Percentiles rank a stretch among this genome's conserved stretches.
These are phyloP conservation scores for Arion vulgaris DNA, from an alignment of 1,140 invertebrate genomes.

Conservation along the genomic window DNA sequence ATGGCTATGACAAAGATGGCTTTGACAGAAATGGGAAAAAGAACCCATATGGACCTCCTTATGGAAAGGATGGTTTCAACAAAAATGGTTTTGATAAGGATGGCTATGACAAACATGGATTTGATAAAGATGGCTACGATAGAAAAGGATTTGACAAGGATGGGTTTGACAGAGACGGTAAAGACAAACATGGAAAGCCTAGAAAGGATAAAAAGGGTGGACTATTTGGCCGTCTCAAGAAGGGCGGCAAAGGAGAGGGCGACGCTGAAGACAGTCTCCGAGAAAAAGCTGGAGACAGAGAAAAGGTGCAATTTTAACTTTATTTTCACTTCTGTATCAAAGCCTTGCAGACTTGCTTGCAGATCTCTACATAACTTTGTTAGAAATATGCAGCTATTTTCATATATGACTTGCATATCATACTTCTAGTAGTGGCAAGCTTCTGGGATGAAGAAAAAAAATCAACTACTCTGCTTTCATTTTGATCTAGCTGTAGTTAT, in stretches of 20 bases:
- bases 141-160: neutral
- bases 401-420: neutral
- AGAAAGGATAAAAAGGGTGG: constrained; percentile 32
- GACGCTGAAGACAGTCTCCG: neutral
- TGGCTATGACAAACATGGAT: constrained; percentile 4
- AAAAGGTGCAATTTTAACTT: constrained; percentile 22
- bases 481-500: neutral
- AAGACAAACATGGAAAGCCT: constrained; percentile 13
- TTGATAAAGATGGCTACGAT: constrained; percentile 7
- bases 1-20: neutral
- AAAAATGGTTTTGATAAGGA: neutral
- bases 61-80: neutral
- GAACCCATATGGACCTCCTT: constrained; percentile 1
- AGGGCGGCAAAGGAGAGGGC: neutral
- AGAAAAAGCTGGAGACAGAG: neutral
- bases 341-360: neutral
- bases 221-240: constrained; percentile 35
- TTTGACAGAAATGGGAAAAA: neutral
- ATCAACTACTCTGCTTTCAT: neutral
- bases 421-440: neutral
- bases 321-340: neutral
- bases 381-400: neutral
- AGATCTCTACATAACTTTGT: neutral
- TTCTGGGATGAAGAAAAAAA: neutral
- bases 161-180: constrained; percentile 29